Conservation (phyloP, 2,797 vertebrate species). For the Premnoplex brunnescens region DNA sequence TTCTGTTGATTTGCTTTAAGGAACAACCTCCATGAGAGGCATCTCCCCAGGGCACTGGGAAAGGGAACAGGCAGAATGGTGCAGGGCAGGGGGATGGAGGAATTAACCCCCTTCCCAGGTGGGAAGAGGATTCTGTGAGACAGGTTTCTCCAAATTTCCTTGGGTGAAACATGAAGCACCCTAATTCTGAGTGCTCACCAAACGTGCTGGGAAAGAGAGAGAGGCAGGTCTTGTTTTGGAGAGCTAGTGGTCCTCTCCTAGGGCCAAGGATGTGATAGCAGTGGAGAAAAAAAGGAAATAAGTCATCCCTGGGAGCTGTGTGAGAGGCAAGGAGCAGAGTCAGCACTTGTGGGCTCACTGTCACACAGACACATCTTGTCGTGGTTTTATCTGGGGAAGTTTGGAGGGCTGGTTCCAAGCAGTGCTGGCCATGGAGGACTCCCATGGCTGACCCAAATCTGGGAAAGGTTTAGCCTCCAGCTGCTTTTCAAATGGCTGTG, state of each 20-base stretch:
- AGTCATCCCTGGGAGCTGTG: background rate
- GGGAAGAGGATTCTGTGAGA: background rate
- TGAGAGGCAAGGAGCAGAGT: background rate
- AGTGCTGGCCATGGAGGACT: background rate
- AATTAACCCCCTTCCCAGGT: rapidly evolving
- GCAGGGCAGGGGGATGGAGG: background rate
- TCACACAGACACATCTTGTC: background rate
- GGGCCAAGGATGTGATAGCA: background rate
- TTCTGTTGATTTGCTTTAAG: background rate
- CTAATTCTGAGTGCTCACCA: rapidly evolving
- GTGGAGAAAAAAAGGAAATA: background rate
- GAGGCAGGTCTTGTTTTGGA: background rate
- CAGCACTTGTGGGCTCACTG: background rate
- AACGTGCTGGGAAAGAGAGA: background rate
- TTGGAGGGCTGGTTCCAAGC: background rate
- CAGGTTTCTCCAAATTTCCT: background rate
- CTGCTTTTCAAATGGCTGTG: background rate
- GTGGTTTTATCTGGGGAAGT: background rate
- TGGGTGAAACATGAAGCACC: background rate
- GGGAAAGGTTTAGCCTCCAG: background rate
- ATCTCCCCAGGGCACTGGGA: rapidly evolving
- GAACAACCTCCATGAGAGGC: background rate
- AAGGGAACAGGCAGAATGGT: background rate
- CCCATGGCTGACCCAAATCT: background rate
- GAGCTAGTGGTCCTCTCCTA: rapidly evolving